Base-by-base conservation (phyloP, 2,113 vertebrate genomes). In the Oceanodroma tethys region DNA sequence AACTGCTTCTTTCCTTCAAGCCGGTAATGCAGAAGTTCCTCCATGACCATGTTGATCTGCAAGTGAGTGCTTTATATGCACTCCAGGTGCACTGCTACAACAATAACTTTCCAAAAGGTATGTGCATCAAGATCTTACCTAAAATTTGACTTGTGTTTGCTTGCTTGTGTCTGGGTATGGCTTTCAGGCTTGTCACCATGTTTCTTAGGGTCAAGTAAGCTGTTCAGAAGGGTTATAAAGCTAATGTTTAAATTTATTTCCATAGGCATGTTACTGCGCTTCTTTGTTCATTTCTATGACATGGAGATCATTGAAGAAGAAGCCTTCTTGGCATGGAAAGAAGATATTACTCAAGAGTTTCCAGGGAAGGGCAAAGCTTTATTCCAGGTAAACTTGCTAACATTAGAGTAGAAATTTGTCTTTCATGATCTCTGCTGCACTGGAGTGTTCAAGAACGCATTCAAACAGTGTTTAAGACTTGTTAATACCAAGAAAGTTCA, bases 301-400 rank as follows among this genome's bases (percentile, higher is more conserved):
- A 99, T 99, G 99, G 99, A 99, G 98, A 99, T 99, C 96, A 99
- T 99, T 96, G 99, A 99, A 98, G 99, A 99, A 98, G 99, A 99
- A 98, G 99, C 99, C 97, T 99, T 99, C 96, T 98, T 99, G 85
- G 99, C 99, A 78, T 99, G 99, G 99, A 99, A 99, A 99, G 99
- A 99, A 99, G 99, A 99, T 93, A 99, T 99, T 95, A 99, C 99
- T 92, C 99, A 99, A 98, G 99, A 99, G 97, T 99, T 99, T 98
- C 99, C 99, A 97, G 99, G 99, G 96, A 99, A 99, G 98, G 99
- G 99, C 98, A 99, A 99, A 98, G 99, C 99, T 98, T 99, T 99
- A 98, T 99, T 99, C 98, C 99, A 99, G 99, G 99, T 99, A 98
- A 95, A 27, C 48, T 9, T 45, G 38, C 3, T 88, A 12, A 32